Evolutionary conservation across 2,113 vertebrate genomes (phyloP).

Genomic region (Verasper variegatus): DNA sequence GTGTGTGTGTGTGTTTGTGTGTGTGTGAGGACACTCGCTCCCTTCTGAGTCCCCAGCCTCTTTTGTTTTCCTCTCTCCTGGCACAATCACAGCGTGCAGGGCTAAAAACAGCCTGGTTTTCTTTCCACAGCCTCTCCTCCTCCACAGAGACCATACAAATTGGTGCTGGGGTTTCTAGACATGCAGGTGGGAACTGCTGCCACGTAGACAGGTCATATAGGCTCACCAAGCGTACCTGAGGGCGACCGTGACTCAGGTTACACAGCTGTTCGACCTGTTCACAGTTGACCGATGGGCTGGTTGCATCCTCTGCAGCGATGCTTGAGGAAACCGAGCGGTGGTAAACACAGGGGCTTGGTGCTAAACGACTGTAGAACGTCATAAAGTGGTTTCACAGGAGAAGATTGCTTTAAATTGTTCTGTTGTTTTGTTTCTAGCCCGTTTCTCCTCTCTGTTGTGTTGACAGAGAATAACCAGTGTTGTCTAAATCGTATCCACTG

Average conservation of each 20-base stretch:
- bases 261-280: constrained; percentile 48
- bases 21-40: constrained; percentile 32
- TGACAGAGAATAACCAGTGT: background rate
- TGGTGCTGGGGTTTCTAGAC: constrained; percentile 25
- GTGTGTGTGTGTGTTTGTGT: constrained; percentile 33
- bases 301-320: background rate
- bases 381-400: constrained; percentile 3
- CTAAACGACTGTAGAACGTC: background rate
- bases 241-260: constrained; percentile 46
- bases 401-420: background rate
- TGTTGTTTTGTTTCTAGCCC: background rate
- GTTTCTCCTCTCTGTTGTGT: no score
- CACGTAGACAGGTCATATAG: constrained; percentile 32
- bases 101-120: constrained; percentile 43
- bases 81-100: background rate
- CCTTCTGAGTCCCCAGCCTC: constrained; percentile 13
- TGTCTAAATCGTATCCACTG: constrained; percentile 20
- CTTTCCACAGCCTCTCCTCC: constrained; percentile 39
- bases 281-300: background rate
- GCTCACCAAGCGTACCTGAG: constrained; percentile 31
- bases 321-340: background rate
- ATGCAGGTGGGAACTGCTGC: constrained; percentile 50
- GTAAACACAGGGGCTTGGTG: background rate
- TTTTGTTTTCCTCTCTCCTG: constrained; percentile 44
- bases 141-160: constrained; percentile 38